A percentile compares a stretch with the other conserved stretches of the same genome.
Evolutionary conservation across 2,797 vertebrate species (phyloP).

Genomic region (Sebastes hopkinsi): DNA sequence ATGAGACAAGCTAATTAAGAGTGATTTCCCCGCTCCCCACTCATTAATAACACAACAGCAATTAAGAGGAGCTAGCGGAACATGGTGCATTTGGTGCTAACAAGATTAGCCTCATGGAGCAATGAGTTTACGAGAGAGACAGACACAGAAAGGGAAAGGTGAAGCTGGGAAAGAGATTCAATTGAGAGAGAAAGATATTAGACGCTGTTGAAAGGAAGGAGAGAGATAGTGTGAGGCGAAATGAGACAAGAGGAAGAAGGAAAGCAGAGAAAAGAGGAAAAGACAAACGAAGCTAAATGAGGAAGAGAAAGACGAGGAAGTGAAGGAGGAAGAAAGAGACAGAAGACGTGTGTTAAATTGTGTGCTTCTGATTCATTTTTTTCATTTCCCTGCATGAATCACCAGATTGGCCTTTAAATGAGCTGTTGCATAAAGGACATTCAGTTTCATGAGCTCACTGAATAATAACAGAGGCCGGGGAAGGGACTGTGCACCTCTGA

Average conservation of each 20-base stretch:
- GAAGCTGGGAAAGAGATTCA: slow-evolving; percentile 29
- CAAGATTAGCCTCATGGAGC: slow-evolving; percentile 84
- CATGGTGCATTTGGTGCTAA: slow-evolving; percentile 87
- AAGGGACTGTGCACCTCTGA: slow-evolving; percentile 27
- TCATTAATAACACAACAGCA: slow-evolving; percentile 99
- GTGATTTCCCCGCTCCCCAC: slow-evolving; percentile 92
- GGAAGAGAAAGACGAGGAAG: background rate
- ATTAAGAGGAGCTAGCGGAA: slow-evolving; percentile 93
- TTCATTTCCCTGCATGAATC: slow-evolving; percentile 34
- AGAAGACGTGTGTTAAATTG: background rate
- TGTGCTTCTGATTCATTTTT: slow-evolving; percentile 12
- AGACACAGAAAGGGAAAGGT: slow-evolving; percentile 14
- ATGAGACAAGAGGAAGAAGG: background rate
- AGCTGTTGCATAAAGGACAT: slow-evolving; percentile 68
- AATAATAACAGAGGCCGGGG: slow-evolving; percentile 36
- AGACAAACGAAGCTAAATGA: slow-evolving; percentile 24
- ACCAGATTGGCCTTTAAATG: slow-evolving; percentile 61
- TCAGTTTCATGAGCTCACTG: slow-evolving; percentile 53
- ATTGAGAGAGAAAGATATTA: slow-evolving; percentile 41
- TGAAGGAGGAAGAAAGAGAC: background rate
- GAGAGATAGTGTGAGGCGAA: slow-evolving; percentile 9
- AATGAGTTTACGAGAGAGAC: slow-evolving; percentile 59
- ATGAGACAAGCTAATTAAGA: slow-evolving; percentile 98
- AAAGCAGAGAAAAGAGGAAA: background rate
- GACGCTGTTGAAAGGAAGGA: slow-evolving; percentile 39